Evolutionary conservation across 2,888 invertebrate genomes (phyloP), one percentile per base, ranked within the genome.

Genomic region (Glaucopsyche alexis): DNA sequence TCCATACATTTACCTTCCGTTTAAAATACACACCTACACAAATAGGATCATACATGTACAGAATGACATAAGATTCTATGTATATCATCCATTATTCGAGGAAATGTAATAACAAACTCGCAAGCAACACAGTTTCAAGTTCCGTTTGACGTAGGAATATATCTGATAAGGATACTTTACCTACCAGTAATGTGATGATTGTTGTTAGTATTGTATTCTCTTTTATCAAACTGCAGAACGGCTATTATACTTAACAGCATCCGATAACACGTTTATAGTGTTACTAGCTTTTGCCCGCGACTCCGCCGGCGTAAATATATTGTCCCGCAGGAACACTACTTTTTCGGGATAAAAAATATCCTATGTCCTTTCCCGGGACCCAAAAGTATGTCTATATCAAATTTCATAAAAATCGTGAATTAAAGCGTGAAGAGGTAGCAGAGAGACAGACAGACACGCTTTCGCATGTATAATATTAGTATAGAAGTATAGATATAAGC

Each of bases 131-230:
- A 8, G 13, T 40, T 45, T 38, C 13, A 2, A 55, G 60, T n/a
- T 42, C 11, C n/a, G 67, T 67, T 67, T 67, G 42, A 67, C 67
- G 42, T 16, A 11, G 16, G 19, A 29, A 38, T 38, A 60, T 19
- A 19, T 45, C 16, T 67, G 67, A 67, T 67, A 67, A 67, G 67
- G 19, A 60, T 38, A 7, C 13, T 60, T 60, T 60, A 29, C 60
- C 60, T 13, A 60, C 29, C 7, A 47, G 11, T 9, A 13, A 47
- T 47, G 11, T 13, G 47, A 42, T 42, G 42, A 19, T 19, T 55
- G 5, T 4, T 19, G 19, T 5, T 19, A 8, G 19, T 8, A 60
- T 60, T 60, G 60, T 60, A 19, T 55, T 55, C 19, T 19, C 11
- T 55, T 55, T 55, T 55, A 55, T 55, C 19, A 19, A 55, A 13